Base-by-base conservation (phyloP, 1,140 invertebrate species). In the Archivesica marissinica region DNA sequence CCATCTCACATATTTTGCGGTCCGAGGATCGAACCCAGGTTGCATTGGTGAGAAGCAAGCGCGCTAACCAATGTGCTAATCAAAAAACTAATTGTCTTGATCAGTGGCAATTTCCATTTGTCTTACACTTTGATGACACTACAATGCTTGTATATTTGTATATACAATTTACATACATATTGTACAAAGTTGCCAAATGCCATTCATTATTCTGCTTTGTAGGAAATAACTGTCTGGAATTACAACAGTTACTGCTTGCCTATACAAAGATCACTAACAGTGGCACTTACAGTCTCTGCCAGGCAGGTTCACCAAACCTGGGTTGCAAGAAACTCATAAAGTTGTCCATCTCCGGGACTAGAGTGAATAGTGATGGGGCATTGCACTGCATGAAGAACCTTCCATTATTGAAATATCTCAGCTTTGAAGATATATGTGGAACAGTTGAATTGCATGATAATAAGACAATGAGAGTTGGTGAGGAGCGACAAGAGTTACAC, bases 361-460 rank as follows among this genome's bases (percentile, higher is more conserved):
- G 39, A 35, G 44, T 83, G 1, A 44, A 44, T 54, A 20, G 4
- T 25, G 25, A 75, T 6, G 80, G 80, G 17, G 80, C 70, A 13
- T 28, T 75, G 38, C 54, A 83, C 35, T 75, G 80, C 20, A 35
- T 83, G 6, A 54, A 83, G 25, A 83, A 83, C 38, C 70, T 83
- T 23, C 80, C 80, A 0, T 23, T 23, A 0, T 41, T 83, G 4
- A 68, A 83, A n/a, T 83, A 83, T 38, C 25, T 83, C 9, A 56
- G 70, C 6, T 75, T 59, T 83, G 68, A 83, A 50, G 68, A 75
- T 64, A 59, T 59, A 0, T 74, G 68, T 64, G 56, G 50, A 15
- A 7, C 50, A 9, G 35, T 83, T 44, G 68, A 74, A 25, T 17
- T 30, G 3, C 64, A 81, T 59, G 33, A 56, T 6, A 39, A 72